Conservation (phyloP, 2,888 invertebrate genomes). For the Pegoplata infirma region DNA sequence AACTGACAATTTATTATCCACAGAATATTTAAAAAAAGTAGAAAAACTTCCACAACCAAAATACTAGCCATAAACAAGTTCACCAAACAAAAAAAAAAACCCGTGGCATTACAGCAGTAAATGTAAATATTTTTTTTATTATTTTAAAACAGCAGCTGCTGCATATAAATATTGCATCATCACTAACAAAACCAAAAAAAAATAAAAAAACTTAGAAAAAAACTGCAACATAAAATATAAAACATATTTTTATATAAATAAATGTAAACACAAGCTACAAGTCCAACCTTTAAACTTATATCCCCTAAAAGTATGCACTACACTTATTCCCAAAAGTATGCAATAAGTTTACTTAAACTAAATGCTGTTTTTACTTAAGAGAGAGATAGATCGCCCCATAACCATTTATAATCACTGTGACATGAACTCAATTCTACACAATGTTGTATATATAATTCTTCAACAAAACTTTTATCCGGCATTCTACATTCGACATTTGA, state of each 20-base stretch:
- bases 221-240: neutral
- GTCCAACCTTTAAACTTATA: neutral
- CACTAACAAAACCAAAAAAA: neutral
- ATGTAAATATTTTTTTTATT: slow-evolving; percentile 11
- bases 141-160: neutral
- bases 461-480: neutral
- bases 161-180: neutral
- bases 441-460: slow-evolving; percentile 2
- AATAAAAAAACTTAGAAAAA: too few relatives aligned
- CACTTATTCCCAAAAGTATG: slow-evolving; percentile 24
- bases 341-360: slow-evolving; percentile 33
- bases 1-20: neutral
- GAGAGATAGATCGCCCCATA: neutral
- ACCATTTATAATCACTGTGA: slow-evolving; percentile 44
- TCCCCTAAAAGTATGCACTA: slow-evolving; percentile 8
- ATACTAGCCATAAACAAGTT: neutral
- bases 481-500: neutral
- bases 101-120: neutral
- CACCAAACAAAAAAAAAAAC: neutral
- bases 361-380: slow-evolving; percentile 8
- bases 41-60: neutral
- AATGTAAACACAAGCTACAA: neutral
- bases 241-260: neutral
- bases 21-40: too few relatives aligned
- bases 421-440: slow-evolving; percentile 18